Conservation (phyloP, 2,888 invertebrate genomes). For the Cyaniris semiargus region DNA sequence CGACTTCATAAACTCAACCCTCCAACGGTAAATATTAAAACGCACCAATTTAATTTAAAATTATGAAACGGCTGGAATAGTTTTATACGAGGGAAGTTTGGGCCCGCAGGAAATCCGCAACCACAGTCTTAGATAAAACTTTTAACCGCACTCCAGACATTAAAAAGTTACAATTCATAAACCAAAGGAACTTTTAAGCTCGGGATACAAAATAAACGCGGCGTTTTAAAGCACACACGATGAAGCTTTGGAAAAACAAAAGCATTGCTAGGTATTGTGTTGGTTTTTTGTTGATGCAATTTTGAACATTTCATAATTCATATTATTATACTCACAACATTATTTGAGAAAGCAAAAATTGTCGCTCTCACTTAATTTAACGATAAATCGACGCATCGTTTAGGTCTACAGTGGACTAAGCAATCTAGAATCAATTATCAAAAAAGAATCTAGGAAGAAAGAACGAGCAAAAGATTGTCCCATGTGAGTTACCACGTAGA, state of each 20-base stretch:
- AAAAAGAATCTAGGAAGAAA: too few species aligned
- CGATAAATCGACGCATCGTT: too few species aligned
- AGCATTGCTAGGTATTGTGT: slow-evolving; percentile 2
- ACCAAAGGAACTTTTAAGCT: slow-evolving; percentile 45
- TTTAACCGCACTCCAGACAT: slow-evolving; percentile 33
- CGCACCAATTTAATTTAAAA: slow-evolving; percentile 18
- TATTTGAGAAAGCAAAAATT: too few species aligned
- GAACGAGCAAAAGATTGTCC: too few species aligned
- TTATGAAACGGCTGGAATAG: slow-evolving; percentile 18
- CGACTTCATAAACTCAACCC: background rate
- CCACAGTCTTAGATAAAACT: slow-evolving; percentile 32
- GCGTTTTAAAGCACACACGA: slow-evolving; percentile 25
- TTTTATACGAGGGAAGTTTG: slow-evolving; percentile 29
- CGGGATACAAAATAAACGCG: slow-evolving; percentile 35
- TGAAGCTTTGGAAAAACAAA: slow-evolving; percentile 23
- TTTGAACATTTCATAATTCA: background rate
- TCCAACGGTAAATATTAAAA: slow-evolving; percentile 8
- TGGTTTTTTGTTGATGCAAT: background rate
- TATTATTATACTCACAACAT: too few species aligned
- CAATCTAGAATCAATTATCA: too few species aligned
- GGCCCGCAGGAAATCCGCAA: slow-evolving; percentile 32
- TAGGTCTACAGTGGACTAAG: too few species aligned
- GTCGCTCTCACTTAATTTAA: too few species aligned
- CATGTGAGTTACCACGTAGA: too few species aligned
- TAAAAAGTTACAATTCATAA: slow-evolving; percentile 40